phyloP scores from a whole-genome alignment of 2,888 invertebrate species.

The Drosophila bunnanda region DNA sequence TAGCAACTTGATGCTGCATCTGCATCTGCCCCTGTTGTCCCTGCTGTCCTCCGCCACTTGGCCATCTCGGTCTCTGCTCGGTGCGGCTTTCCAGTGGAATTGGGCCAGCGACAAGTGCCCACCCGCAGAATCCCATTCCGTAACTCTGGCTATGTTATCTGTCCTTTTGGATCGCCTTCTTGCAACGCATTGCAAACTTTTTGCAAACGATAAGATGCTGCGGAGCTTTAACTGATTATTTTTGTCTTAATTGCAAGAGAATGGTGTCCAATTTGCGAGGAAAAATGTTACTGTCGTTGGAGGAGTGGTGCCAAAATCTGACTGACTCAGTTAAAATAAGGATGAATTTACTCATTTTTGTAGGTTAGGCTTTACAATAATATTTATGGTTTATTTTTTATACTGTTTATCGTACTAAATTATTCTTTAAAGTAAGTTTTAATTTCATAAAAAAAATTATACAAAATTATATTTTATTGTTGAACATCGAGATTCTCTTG shows the following conservation, averaged over 20 bases:
- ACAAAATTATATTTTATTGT: neutral
- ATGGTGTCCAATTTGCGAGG: conserved; percentile 55
- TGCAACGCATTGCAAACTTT: conserved; percentile 49
- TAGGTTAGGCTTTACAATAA: neutral
- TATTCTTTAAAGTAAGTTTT: neutral
- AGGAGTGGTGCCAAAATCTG: neutral
- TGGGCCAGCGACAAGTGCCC: conserved; percentile 24
- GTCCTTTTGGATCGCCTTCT: conserved; percentile 16
- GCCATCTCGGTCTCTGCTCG: conserved; percentile 8
- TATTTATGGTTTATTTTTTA: neutral
- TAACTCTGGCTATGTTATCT: conserved; percentile 26
- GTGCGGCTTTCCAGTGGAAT: conserved; percentile 23
- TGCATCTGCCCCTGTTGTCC: neutral
- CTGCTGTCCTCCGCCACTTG: conserved; percentile 21
- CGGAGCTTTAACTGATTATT: conserved; percentile 45
- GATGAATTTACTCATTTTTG: conserved; percentile 29
- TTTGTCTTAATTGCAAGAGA: conserved; percentile 57
- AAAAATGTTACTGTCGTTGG: conserved; percentile 13
- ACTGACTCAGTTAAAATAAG: neutral
- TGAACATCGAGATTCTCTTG: no score
- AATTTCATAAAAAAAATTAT: neutral
- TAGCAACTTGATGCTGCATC: conserved; percentile 59
- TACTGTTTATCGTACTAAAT: neutral
- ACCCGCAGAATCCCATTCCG: conserved; percentile 12
- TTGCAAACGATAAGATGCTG: conserved; percentile 37